Evolutionary conservation across 2,797 vertebrate genomes (phyloP).

Genomic region (Borostomias antarcticus): DNA sequence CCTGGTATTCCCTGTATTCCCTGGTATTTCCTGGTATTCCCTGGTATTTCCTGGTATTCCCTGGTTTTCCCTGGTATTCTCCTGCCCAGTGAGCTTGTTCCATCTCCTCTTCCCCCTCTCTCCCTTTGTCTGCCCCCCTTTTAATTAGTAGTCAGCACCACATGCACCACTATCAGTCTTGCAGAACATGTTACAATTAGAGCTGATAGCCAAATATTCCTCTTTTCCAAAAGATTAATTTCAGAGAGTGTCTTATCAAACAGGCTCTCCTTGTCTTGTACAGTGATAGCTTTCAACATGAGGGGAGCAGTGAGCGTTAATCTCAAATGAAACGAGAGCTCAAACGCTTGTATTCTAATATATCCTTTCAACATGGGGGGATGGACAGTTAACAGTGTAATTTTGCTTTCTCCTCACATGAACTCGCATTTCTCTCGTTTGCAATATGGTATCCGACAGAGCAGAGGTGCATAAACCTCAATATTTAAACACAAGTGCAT

Average conservation of each 20-base stretch:
- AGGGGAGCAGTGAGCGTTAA: not conserved
- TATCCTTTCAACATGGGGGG: slow-evolving; percentile 21
- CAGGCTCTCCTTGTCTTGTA: slow-evolving; percentile 21
- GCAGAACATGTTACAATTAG: slow-evolving; percentile 69
- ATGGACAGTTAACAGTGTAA: slow-evolving; percentile 31
- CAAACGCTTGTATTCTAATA: slow-evolving; percentile 22
- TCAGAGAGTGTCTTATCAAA: slow-evolving; percentile 44
- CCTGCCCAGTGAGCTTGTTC: slow-evolving; percentile 9
- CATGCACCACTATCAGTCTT: slow-evolving; percentile 51
- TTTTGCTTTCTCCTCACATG: slow-evolving; percentile 26
- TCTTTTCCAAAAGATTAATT: slow-evolving; percentile 65
- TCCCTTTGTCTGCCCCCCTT: slow-evolving; percentile 44
- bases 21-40: too few species aligned
- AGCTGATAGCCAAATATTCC: slow-evolving; percentile 60
- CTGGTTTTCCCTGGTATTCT: not conserved
- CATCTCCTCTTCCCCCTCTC: slow-evolving; percentile 11
- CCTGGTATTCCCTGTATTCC: too few species aligned
- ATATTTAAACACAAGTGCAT: slow-evolving; percentile 13
- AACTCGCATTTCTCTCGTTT: slow-evolving; percentile 18
- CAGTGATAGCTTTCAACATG: slow-evolving; percentile 10
- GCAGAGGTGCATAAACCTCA: slow-evolving; percentile 24
- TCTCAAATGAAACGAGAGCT: slow-evolving; percentile 17
- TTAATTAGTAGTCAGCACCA: slow-evolving; percentile 62
- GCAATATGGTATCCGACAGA: slow-evolving; percentile 38
- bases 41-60: too few species aligned